phyloP scores from a whole-genome alignment of 2,113 vertebrate species.

The Chaenocephalus aceratus region DNA sequence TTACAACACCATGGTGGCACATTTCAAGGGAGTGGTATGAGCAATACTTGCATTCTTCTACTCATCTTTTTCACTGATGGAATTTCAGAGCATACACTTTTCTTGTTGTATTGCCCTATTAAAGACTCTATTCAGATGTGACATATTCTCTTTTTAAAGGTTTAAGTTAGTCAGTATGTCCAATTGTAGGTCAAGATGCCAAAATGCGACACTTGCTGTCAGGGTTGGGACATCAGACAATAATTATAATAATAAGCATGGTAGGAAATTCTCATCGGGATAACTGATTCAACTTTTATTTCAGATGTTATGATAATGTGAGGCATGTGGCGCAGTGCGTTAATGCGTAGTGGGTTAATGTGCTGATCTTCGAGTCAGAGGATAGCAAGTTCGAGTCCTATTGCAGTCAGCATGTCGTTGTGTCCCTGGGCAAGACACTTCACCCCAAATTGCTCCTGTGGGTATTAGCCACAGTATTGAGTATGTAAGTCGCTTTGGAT shows the following conservation, averaged over 20 bases:
- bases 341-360: too few relatives aligned
- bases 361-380: too few relatives aligned
- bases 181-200: neutral
- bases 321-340: neutral
- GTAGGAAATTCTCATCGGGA: conserved; percentile 12
- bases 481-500: too few relatives aligned
- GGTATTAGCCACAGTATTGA: too few relatives aligned
- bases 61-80: neutral
- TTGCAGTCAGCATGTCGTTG: too few relatives aligned
- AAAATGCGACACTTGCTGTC: neutral
- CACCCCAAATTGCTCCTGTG: too few relatives aligned
- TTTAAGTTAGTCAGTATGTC: neutral
- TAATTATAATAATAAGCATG: neutral
- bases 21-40: neutral
- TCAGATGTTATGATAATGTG: conserved; percentile 8
- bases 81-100: neutral
- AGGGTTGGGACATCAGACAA: neutral
- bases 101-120: neutral
- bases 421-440: too few relatives aligned
- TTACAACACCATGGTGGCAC: neutral
- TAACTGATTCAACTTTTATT: neutral
- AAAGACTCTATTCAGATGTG: neutral
- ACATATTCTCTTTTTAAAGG: neutral
- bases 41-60: neutral
- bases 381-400: too few relatives aligned